A percentile compares a stretch with the other conserved stretches of the same genome.
These are phyloP conservation scores for Zygogramma bicolorata DNA, from an alignment of 2,888 invertebrate genomes.

Conservation along the genomic window DNA sequence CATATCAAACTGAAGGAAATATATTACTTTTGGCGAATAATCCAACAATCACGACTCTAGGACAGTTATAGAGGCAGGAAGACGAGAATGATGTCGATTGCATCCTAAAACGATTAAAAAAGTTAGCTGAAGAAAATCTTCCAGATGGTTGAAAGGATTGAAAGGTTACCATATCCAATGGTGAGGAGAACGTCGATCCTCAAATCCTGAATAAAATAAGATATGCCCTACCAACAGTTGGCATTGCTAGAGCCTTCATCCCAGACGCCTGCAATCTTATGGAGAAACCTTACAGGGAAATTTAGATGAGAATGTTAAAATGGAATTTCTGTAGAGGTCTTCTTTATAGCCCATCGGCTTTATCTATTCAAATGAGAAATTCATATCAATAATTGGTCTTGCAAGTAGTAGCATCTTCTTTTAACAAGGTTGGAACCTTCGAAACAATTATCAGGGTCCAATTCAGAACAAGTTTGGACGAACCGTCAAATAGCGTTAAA, in stretches of 20 bases:
- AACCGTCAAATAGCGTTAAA: no score
- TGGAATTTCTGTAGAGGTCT: slow-evolving; percentile 50
- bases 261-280: slow-evolving; percentile 37
- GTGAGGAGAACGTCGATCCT: slow-evolving; percentile 23
- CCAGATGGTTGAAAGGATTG: slow-evolving; percentile 40
- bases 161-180: slow-evolving; percentile 13
- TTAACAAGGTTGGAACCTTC: no score
- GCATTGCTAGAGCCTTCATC: slow-evolving; percentile 44
- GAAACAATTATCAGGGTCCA: neutral
- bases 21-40: no score
- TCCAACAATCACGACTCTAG: no score
- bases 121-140: slow-evolving; percentile 10
- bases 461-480: neutral
- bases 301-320: slow-evolving; percentile 47
- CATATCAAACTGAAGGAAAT: no score
- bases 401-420: no score
- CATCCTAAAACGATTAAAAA: neutral
- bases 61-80: no score
- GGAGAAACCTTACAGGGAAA: slow-evolving; percentile 45
- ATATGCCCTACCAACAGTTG: slow-evolving; percentile 46
- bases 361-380: no score
- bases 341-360: neutral
- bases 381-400: no score
- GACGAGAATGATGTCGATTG: no score
- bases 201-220: slow-evolving; percentile 49